Base-by-base conservation (phyloP, 2,797 vertebrate species). In the Dallia pectoralis region DNA sequence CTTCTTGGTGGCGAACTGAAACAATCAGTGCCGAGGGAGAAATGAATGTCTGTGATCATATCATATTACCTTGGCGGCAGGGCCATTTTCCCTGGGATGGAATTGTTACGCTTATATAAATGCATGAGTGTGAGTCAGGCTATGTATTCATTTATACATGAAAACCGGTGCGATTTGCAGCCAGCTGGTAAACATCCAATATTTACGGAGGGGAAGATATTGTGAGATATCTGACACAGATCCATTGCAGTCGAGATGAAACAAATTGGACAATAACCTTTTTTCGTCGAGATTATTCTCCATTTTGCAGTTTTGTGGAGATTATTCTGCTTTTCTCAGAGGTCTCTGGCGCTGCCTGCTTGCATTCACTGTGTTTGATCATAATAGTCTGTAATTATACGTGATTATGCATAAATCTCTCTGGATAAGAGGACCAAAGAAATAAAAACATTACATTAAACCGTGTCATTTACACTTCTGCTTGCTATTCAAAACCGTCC, bases 401-500 rank as follows among this genome's bases (percentile, higher is more conserved):
- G 77, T 70, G 79, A 86, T 86, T 82, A 80, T 80, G 76, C 76
- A 66, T 75, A 78, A 80, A 80, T 64, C 74, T 79, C 76, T 68
- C 71, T 69, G n/a, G 47, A 78, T 76, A 56, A 29, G 62, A 56
- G 18, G 72, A 74, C 63, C 33, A 75, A 78, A 72, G 68, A 71
- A 79, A 47, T 48, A 74, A 56, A 73, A 68, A 67, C 63, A 69
- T 74, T 77, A 67, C 40, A 72, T 25, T 69, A 72, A 80, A 81
- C 75, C 6, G 5, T 69, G 80, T 77, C 75, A 49, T 63, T 67
- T 70, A 78, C 65, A 74, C 61, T 44, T 66, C 56, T 77, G 62
- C 63, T 77, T 74, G n/a, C 69, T 3, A 16, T 19, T 47, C 53
- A 16, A n/a, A 63, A 70, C 27, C 77, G 36, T 76, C 77, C 51